Base-by-base conservation (phyloP, 2,113 vertebrate species). In the Hepsetus odoe region DNA sequence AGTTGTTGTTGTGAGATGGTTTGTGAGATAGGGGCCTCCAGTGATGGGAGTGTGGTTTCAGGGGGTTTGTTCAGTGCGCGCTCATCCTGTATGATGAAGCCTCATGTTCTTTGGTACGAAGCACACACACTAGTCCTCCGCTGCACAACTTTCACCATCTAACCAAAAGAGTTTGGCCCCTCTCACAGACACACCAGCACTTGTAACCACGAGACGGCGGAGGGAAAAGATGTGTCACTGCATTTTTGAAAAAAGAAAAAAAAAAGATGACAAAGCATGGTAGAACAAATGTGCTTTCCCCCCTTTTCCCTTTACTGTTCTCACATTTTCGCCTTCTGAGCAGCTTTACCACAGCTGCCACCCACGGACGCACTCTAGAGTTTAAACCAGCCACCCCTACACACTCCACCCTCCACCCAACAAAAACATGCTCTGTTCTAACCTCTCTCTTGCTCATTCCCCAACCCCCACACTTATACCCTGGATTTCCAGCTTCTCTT, bases 1-100 rank as follows among this genome's bases (percentile, higher is more conserved):
- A 65, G 82, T 77, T 87, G 86, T 85, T 85, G 80, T 84, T 84
- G 58, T 72, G 80, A 82, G 84, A 87, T 85, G 82, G 55, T 83
- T 61, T 53, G 64, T 24, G 70, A 42, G 86, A 87, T 87, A 84
- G 82, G 76, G 82, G 71, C 80, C 83, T 83, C 61, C 59, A 64
- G 83, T 42, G 69, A 72, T 80, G 74, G 76, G 51, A 33, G 76
- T 84, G 86, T 61, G 84, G 86, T 87, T 87, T 85, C 65, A 33
- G 70, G 73, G 76, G 65, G 68, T 56, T 71, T 59, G 74, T 61
- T 64, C 49, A 62, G 55, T 42, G 8, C 32, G 33, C 76, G 73
- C 70, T 83, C 42, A 77, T 67, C 30, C 58, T 74, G 79, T 69
- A 77, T 46, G 73, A 20, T 13, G 38, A 82, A 51, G 46, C 38